These are phyloP conservation scores for Lithophane socia DNA, from an alignment of 2,888 invertebrate genomes.

Conservation along the genomic window DNA sequence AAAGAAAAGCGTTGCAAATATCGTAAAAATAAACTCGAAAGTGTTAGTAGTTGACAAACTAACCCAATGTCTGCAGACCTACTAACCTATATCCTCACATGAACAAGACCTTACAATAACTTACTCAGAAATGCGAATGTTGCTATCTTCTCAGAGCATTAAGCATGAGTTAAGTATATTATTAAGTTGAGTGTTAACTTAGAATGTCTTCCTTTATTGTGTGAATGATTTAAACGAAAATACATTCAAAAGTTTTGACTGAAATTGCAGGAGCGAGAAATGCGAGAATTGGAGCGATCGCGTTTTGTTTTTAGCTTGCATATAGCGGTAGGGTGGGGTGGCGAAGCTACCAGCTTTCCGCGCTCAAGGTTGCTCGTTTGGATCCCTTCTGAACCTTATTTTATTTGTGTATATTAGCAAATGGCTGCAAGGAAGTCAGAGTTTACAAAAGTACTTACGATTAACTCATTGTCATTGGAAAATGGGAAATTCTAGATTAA, in stretches of 20 bases:
- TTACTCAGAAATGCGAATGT: constrained; percentile 27
- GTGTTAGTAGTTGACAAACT: not conserved
- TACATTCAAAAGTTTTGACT: constrained; percentile 50
- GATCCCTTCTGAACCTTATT: not conserved
- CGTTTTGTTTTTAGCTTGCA: constrained; percentile 15
- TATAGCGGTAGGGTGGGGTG: not conserved
- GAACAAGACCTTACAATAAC: constrained; percentile 26
- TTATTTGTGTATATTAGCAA: not conserved
- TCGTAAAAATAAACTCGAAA: not conserved
- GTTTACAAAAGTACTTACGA: too few relatives aligned
- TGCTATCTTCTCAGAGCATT: constrained; percentile 53
- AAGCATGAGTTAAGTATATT: constrained; percentile 53
- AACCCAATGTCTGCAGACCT: not conserved
- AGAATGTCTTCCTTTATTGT: constrained; percentile 40
- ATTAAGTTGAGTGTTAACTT: constrained; percentile 47
- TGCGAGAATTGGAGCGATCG: not conserved
- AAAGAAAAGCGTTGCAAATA: not conserved
- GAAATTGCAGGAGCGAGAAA: constrained; percentile 6
- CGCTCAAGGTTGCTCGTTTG: not conserved
- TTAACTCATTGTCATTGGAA: not conserved
- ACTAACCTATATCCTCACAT: constrained; percentile 22
- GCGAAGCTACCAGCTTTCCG: not conserved
- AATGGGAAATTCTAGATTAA: not conserved
- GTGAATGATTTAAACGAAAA: constrained; percentile 43
- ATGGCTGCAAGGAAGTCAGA: not conserved